Conservation (phyloP, 37 sponge, comb jelly and placozoan species). For the Lycopodina hypogea region DNA sequence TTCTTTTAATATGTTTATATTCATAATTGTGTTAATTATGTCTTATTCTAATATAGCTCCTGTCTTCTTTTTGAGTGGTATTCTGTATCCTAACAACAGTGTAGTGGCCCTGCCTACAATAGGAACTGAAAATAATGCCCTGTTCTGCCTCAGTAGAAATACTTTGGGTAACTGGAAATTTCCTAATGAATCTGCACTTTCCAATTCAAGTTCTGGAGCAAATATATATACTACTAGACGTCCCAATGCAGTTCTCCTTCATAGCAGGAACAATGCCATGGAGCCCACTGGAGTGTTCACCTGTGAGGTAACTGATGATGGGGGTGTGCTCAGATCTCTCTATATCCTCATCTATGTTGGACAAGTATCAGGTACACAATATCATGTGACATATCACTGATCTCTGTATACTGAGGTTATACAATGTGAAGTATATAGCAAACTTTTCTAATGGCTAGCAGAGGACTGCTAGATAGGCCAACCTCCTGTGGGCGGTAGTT, state of each 20-base stretch:
- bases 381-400: too few relatives aligned
- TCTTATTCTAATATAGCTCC: background rate
- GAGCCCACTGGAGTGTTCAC: slow-evolving; percentile 5
- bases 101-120: slow-evolving; percentile 11
- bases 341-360: background rate
- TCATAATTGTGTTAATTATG: background rate
- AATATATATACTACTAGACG: background rate
- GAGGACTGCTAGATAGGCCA: too few relatives aligned
- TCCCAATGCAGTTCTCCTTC: slow-evolving; percentile 9
- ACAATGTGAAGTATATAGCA: too few relatives aligned
- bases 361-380: background rate
- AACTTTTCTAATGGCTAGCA: too few relatives aligned
- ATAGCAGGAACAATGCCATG: background rate
- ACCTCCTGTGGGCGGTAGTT: too few relatives aligned
- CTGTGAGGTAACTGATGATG: slow-evolving; percentile 14
- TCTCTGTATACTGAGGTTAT: too few relatives aligned
- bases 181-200: background rate
- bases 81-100: slow-evolving; percentile 6
- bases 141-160: background rate
- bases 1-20: background rate
- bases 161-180: background rate
- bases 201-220: background rate
- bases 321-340: background rate
- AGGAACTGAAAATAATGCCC: slow-evolving; percentile 7
- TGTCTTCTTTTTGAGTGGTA: slow-evolving; percentile 12